Evolutionary conservation across 2,888 invertebrate genomes (phyloP), one percentile per base, ranked within the genome.

Genomic region (Loripinus fragilis): DNA sequence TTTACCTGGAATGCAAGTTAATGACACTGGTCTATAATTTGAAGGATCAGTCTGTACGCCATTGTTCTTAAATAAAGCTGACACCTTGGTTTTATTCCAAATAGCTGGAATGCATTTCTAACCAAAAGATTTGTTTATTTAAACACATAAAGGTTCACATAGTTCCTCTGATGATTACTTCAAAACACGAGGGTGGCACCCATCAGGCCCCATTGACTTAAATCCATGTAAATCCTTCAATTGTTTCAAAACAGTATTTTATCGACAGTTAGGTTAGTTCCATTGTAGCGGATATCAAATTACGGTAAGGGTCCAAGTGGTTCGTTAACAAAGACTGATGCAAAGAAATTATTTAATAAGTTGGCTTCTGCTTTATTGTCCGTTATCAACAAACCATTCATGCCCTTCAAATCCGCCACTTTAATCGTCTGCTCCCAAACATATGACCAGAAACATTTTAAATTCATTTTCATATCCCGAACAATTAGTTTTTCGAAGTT

Each of bases 281-380:
- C 65, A 65, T 65, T 35, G 28, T 65, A 65, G 15, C 65, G 65
- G 5, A 65, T 35, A n/a, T 65, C 65, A 52, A 52, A 65, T 25
- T 35, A 25, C 33, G 65, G 65, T 38, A 65, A 41, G 35, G 65
- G 65, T 35, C 65, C 65, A 20, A 20, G 15, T 8, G 65, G 65
- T 2, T 65, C 65, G 3, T 65, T 35, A 30, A 65, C 52, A 25
- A 52, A 25, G 1, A 52, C 52, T 5, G 52, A 52, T 5, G 52
- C 52, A 28, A 52, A 52, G 65, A 65, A 65, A 5, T 65, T 17
- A 23, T 65, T 65, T 23, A 65, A 35, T 65, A 65, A 17, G 35
- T 65, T 65, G 8, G 65, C 35, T 65, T 65, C 35, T n/a, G n/a
- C 23, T 33, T 65, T 41, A 35, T 33, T 41, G 7, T 33, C 65